Evolutionary conservation across 2,113 vertebrate species (phyloP), one percentile per base, ranked within the genome.

Genomic region (Heterocephalus glaber): DNA sequence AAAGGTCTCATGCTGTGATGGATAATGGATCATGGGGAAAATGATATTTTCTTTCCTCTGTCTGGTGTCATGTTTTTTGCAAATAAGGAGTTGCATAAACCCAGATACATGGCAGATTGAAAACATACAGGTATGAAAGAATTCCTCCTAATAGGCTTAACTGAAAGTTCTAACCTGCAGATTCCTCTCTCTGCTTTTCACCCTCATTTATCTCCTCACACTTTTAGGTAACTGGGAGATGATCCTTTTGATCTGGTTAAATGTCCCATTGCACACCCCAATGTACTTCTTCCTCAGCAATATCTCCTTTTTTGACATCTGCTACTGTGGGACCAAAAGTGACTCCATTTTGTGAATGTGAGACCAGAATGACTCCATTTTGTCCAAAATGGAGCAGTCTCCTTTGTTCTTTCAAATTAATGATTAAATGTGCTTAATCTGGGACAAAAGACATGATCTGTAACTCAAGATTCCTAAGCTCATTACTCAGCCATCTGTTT

Each of bases 261-360:
- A 94, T 61, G 17, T n/a, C 4, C 89, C 88, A 7, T 88, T 98
- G 44, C 97, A 96, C 12, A 94, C 86, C 0, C 95, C 97, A 7
- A 98, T 97, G 96, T 96, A 97, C 72, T 96, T 97, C 65, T 97
- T 98, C 70, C 97, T 98, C 13, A 93, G 97, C 82, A 97, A 95
- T 54, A 89, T 98, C 14, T 97, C 97, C 20, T 96, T 98, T 13
- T 96, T 96, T 79, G 98, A 97, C 30, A 92, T 95, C 19, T 98
- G 96, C 54, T 98, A 93, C 12, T 96, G n/a, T n/a, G n/a, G n/a
- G n/a, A n/a, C n/a, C n/a, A n/a, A n/a, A n/a, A n/a, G n/a, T n/a
- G n/a, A n/a, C n/a, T n/a, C n/a, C n/a, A n/a, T n/a, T n/a, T n/a
- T n/a, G n/a, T n/a, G n/a, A n/a, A n/a, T n/a, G n/a, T n/a, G n/a